Base-by-base conservation (phyloP, 2,113 vertebrate genomes). In the Peromyscus maniculatus region DNA sequence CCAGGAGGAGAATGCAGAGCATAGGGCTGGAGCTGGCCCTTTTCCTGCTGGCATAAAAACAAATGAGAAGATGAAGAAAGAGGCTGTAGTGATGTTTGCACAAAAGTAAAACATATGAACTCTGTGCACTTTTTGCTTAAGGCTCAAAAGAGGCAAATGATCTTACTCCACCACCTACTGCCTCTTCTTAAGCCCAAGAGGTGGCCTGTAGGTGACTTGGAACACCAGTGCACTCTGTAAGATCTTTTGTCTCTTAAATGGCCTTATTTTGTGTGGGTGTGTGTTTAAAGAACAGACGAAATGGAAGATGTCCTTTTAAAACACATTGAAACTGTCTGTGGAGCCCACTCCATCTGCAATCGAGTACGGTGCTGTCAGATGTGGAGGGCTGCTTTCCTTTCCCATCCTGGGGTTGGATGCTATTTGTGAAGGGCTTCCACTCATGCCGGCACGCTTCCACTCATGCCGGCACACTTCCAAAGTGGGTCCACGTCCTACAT, bases 281-380 rank as follows among this genome's bases (percentile, higher is more conserved):
- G 10, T 74, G 15, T 87, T 94, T n/a, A 90, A 96, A 96, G 77
- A 83, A 77, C 33, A 78, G 67, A 89, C 69, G 66, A 91, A 69
- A 91, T 75, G 22, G n/a, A 97, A 97, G 55, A 59, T 49, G 5
- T 57, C 64, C 55, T 94, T 86, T 96, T 75, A 94, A 87, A 43
- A 59, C 71, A 75, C 31, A 59, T 10, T 93, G 39, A 90, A 74
- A 83, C 31, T 71, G 7, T 39, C 62, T 80, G 4, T 17, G 22
- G 36, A 36, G 31, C 7, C 69, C 1, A 33, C 57, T 91, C 39
- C 79, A 55, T 87, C 78, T 80, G 49, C 19, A 55, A 66, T 33
- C 6, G 39, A 90, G 74, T 0, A 62, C 12, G 11, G 67, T 64
- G 24, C 49, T 83, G 13, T 52, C 55, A 55, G 46, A 67, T 52